These are phyloP conservation scores for Brotula barbata DNA, from an alignment of 2,797 vertebrate species.

Conservation along the genomic window DNA sequence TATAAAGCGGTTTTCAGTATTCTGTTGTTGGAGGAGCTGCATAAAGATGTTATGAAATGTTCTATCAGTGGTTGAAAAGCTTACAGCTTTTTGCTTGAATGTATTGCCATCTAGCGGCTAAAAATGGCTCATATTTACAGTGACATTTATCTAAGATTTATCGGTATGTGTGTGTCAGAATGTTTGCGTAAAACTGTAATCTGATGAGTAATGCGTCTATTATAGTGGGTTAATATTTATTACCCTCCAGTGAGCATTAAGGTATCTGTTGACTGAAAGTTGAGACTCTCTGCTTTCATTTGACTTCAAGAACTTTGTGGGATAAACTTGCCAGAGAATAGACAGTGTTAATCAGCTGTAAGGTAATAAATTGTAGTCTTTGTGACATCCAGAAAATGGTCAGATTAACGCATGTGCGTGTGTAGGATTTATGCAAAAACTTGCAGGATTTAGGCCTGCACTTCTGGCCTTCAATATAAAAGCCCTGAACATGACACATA, in stretches of 20 bases:
- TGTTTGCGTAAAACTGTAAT: too few species aligned
- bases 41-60: background rate
- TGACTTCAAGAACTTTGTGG: background rate
- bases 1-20: too few species aligned
- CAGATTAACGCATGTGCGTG: background rate
- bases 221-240: too few species aligned
- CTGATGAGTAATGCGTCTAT: too few species aligned
- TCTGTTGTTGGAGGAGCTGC: background rate
- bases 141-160: too few species aligned
- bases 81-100: background rate
- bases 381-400: background rate
- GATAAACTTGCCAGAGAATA: background rate
- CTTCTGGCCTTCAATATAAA: slow-evolving; percentile 3
- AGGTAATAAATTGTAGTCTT: too few species aligned
- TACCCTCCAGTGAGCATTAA: background rate
- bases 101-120: slow-evolving; percentile 22
- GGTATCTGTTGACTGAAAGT: too few species aligned
- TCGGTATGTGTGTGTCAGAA: too few species aligned
- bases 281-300: background rate
- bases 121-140: background rate
- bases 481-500: background rate
- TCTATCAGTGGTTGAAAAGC: background rate
- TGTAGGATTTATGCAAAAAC: background rate
- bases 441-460: background rate
- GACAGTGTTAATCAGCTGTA: background rate